phyloP scores from a whole-genome alignment of 2,888 invertebrate species.

The Aethes cnicana region DNA sequence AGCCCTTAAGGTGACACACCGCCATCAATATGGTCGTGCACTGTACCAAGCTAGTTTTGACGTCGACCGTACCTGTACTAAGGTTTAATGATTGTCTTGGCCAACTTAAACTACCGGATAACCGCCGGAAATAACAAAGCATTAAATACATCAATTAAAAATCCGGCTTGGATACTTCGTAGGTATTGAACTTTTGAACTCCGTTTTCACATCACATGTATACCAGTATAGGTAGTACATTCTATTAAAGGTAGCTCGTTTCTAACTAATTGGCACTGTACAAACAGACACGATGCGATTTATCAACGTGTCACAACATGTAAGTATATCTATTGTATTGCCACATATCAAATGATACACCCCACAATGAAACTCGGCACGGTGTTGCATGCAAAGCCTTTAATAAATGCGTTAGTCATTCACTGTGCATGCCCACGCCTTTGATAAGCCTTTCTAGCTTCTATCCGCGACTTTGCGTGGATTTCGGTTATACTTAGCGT shows the following conservation, averaged over 20 bases:
- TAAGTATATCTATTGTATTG: conserved; percentile 24
- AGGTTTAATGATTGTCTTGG: conserved; percentile 2
- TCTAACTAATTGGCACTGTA: conserved; percentile 12
- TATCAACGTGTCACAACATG: conserved; percentile 29
- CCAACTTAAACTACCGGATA: conserved; percentile 9
- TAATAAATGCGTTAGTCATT: neutral
- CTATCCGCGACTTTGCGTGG: too few species aligned
- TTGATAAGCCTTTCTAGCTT: too few species aligned
- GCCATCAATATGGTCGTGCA: too few species aligned
- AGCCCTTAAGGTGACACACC: too few species aligned
- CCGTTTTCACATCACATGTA: too few species aligned
- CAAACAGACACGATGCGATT: conserved; percentile 15
- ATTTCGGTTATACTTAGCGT: too few species aligned
- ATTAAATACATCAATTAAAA: neutral
- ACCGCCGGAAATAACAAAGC: neutral
- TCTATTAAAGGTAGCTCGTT: conserved; percentile 3
- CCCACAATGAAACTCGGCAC: conserved; percentile 1
- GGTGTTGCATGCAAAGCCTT: conserved; percentile 1
- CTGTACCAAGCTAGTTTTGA: too few species aligned
- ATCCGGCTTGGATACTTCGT: neutral
- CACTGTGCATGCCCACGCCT: too few species aligned
- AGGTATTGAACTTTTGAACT: neutral
- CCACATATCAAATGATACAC: conserved; percentile 20
- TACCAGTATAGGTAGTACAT: too few species aligned
- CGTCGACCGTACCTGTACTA: neutral